phyloP scores from a whole-genome alignment of 2,113 vertebrate species.

The Bucco capensis region DNA sequence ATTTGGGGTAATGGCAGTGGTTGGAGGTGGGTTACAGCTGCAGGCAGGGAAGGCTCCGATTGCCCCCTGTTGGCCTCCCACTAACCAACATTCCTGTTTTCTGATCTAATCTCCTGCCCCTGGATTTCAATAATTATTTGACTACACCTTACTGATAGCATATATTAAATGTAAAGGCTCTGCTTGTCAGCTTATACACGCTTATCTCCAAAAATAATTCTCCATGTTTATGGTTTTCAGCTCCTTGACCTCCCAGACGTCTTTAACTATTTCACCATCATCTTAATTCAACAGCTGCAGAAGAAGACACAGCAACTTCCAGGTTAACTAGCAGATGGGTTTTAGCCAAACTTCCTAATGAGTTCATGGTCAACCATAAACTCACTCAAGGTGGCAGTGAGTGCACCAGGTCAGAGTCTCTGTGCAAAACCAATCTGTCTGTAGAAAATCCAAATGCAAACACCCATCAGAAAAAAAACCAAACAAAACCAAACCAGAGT shows the following conservation, averaged over 20 bases:
- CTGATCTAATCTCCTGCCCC: not conserved
- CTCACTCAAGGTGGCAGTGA: not conserved
- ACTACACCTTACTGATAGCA: not conserved
- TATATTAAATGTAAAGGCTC: not conserved
- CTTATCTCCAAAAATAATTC: slow-evolving; percentile 15
- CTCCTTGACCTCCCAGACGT: not conserved
- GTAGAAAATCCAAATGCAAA: not conserved
- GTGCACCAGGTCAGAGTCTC: not conserved
- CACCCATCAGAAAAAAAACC: not conserved
- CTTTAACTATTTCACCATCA: not conserved
- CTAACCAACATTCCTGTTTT: not conserved
- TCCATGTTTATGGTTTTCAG: not conserved
- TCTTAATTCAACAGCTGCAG: not conserved
- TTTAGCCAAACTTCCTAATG: not conserved
- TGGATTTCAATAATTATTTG: not conserved
- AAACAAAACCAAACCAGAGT: too few relatives aligned
- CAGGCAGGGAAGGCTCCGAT: not conserved
- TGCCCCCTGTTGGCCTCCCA: not conserved
- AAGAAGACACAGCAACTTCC: not conserved
- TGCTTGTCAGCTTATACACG: not conserved
- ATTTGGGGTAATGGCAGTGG: not conserved
- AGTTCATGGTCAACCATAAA: not conserved
- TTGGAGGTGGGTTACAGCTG: not conserved
- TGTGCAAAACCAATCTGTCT: not conserved
- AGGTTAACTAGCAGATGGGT: not conserved